Evolutionary conservation across 2,797 vertebrate species (phyloP).

Genomic region (Somateria mollissima): DNA sequence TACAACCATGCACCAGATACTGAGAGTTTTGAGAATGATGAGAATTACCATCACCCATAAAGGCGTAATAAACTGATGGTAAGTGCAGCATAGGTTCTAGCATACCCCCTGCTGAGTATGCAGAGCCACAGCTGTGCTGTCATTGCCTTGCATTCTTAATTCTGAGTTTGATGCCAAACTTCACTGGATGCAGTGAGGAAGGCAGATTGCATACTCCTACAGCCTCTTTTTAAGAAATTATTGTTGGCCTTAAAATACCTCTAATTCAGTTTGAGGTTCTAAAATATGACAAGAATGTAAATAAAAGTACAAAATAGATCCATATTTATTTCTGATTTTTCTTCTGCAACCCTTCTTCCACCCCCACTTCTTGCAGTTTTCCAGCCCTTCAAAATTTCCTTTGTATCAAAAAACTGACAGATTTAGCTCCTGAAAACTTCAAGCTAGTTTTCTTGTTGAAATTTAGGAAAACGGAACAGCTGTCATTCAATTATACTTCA

Average conservation of each 20-base stretch:
- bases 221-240: not conserved
- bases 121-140: not conserved
- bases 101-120: not conserved
- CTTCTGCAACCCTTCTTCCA: not conserved
- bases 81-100: not conserved
- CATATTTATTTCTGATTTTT: not conserved
- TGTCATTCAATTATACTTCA: constrained; percentile 51
- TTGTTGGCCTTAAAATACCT: not conserved
- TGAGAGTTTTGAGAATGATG: not conserved
- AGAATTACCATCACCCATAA: not conserved
- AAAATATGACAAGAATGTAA: not conserved
- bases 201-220: not conserved
- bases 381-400: not conserved
- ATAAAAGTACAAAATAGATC: not conserved
- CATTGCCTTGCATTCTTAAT: not conserved
- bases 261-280: not conserved
- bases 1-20: not conserved
- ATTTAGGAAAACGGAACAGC: constrained; percentile 40
- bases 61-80: rapidly evolving
- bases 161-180: rapidly evolving
- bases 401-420: constrained; percentile 59
- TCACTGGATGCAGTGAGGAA: not conserved
- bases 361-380: not conserved
- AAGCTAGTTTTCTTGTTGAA: constrained; percentile 10
- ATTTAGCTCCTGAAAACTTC: constrained; percentile 43